phyloP scores from a whole-genome alignment of 2,888 invertebrate genomes.

The Ligdia adustata region DNA sequence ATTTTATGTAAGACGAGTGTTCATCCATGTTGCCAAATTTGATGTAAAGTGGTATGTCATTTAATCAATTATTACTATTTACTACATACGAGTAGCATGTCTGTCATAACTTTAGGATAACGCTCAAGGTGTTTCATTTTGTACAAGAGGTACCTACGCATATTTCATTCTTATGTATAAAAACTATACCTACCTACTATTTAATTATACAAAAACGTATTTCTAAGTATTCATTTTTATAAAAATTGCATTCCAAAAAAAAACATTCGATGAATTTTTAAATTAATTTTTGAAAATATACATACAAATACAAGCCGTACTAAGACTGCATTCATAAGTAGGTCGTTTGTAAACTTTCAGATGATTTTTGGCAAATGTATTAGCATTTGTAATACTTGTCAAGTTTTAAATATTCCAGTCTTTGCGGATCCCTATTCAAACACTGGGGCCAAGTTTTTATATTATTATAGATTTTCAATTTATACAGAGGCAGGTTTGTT shows the following conservation, averaged over 20 bases:
- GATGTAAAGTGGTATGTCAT: conserved; percentile 72
- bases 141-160: conserved; percentile 69
- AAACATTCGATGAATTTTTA: conserved; percentile 65
- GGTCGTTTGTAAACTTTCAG: conserved; percentile 64
- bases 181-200: conserved; percentile 27
- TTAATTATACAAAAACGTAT: conserved; percentile 40
- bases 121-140: conserved; percentile 77
- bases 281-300: conserved; percentile 66
- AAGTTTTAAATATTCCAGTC: conserved; percentile 68
- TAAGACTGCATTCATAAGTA: conserved; percentile 75
- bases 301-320: conserved; percentile 69
- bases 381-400: conserved; percentile 56
- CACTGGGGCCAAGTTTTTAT: conserved; percentile 79
- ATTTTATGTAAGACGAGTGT: conserved; percentile 62
- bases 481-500: conserved; percentile 30
- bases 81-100: conserved; percentile 63
- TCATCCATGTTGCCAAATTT: conserved; percentile 81
- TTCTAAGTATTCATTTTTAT: conserved; percentile 57
- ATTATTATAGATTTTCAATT: conserved; percentile 54
- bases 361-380: conserved; percentile 58
- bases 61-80: conserved; percentile 69
- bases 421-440: conserved; percentile 74
- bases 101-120: conserved; percentile 75
- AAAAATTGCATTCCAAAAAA: conserved; percentile 67
- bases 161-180: conserved; percentile 47